These are phyloP conservation scores for Cyphomyrus discorhynchus DNA, from an alignment of 2,113 vertebrate species.

Conservation along the genomic window DNA sequence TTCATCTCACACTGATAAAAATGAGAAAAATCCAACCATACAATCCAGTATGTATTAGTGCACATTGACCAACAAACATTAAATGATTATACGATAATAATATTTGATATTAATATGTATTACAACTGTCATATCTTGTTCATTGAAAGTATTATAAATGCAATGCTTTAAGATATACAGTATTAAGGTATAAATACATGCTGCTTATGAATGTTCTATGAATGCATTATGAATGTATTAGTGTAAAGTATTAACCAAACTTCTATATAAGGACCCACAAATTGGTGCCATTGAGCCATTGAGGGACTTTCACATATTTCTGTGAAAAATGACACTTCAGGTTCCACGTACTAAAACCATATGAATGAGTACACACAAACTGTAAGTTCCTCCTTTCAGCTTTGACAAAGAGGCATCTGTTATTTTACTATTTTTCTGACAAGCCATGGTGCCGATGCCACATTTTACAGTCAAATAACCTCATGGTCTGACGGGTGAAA, in stretches of 20 bases:
- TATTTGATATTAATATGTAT: not conserved
- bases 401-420: conserved; percentile 1
- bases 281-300: not conserved
- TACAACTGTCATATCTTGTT: not conserved
- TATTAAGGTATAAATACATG: not conserved
- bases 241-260: not conserved
- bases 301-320: not conserved
- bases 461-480: conserved; percentile 9
- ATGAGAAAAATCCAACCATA: too few relatives aligned
- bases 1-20: too few relatives aligned
- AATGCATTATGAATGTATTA: not conserved
- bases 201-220: not conserved
- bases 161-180: not conserved
- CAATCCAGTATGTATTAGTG: too few relatives aligned
- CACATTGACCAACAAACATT: not conserved
- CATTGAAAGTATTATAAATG: not conserved
- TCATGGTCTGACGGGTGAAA: not conserved
- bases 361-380: not conserved
- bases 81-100: not conserved
- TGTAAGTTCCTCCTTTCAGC: conserved; percentile 8
- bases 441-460: not conserved
- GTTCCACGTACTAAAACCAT: not conserved
- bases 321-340: not conserved
- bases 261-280: not conserved
- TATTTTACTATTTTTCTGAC: not conserved